A percentile compares a stretch with the other conserved stretches of the same genome.
These are phyloP conservation scores for Byasa hedistus DNA, from an alignment of 2,888 invertebrate genomes.

Conservation along the genomic window DNA sequence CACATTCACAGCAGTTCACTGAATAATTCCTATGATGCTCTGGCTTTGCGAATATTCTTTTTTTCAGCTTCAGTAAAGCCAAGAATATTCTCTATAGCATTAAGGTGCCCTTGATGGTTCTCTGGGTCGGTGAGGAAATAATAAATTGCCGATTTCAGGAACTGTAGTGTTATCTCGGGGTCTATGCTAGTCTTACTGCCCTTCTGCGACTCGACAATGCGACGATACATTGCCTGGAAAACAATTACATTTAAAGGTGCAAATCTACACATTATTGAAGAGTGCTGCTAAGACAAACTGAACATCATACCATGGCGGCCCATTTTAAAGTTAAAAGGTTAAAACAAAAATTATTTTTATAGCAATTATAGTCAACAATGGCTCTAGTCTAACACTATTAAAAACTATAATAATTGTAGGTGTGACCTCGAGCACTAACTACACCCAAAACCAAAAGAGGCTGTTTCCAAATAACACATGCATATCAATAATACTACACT, in stretches of 20 bases:
- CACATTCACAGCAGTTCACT: conserved; percentile 58
- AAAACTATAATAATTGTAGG: conserved; percentile 24
- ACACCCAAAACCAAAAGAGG: conserved; percentile 72
- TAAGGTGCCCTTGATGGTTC: conserved; percentile 92
- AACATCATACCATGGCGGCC: too few relatives aligned
- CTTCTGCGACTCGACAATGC: conserved; percentile 88
- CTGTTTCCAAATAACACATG: conserved; percentile 75
- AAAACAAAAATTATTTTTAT: conserved; percentile 4
- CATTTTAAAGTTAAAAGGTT: background rate
- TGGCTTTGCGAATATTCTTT: conserved; percentile 87
- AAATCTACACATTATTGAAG: conserved; percentile 13
- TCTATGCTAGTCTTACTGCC: conserved; percentile 86
- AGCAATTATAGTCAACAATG: background rate
- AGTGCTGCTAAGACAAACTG: conserved; percentile 14
- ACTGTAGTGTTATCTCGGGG: conserved; percentile 95
- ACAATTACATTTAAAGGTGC: conserved; percentile 35
- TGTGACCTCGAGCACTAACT: conserved; percentile 33
- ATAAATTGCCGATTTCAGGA: conserved; percentile 95
- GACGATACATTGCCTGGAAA: conserved; percentile 90
- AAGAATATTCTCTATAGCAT: conserved; percentile 94
- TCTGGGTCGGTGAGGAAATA: conserved; percentile 95
- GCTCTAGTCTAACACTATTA: conserved; percentile 17
- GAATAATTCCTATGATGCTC: conserved; percentile 63
- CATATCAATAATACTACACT: conserved; percentile 54
- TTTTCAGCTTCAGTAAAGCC: conserved; percentile 92